Conservation (phyloP, 1,140 invertebrate genomes). For the Asbolus verrucosus region DNA sequence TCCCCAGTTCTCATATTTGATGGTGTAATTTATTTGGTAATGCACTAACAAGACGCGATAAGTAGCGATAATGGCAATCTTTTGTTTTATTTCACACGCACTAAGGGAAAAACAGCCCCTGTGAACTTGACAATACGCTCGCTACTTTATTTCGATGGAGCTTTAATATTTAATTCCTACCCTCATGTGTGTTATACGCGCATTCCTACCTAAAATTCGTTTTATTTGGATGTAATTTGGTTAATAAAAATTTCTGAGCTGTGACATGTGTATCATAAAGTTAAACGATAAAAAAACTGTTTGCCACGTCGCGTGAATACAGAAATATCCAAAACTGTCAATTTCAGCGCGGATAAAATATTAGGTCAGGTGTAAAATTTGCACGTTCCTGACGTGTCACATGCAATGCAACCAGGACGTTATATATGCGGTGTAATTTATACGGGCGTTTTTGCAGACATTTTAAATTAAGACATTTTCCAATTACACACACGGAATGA, state of each 20-base stretch:
- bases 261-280: slow-evolving; percentile 13
- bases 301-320: neutral
- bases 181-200: neutral
- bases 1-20: no score
- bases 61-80: slow-evolving; percentile 11
- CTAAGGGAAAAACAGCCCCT: neutral
- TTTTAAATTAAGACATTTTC: slow-evolving; percentile 22
- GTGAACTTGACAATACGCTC: neutral
- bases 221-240: neutral
- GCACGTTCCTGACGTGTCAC: slow-evolving; percentile 13
- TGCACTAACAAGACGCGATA: neutral
- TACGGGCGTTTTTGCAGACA: neutral
- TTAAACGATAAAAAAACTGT: slow-evolving; percentile 7
- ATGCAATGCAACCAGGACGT: slow-evolving; percentile 11
- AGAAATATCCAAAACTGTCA: slow-evolving; percentile 13
- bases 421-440: slow-evolving; percentile 8
- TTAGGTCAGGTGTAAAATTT: slow-evolving; percentile 24
- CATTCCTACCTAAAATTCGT: neutral
- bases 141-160: neutral
- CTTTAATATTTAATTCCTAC: slow-evolving; percentile 8
- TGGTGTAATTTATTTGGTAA: no score
- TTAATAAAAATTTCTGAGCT: neutral
- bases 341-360: slow-evolving; percentile 5
- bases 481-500: slow-evolving; percentile 12
- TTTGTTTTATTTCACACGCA: slow-evolving; percentile 8